Conservation (phyloP, 2,797 vertebrate species). For the Tangara arthus region DNA sequence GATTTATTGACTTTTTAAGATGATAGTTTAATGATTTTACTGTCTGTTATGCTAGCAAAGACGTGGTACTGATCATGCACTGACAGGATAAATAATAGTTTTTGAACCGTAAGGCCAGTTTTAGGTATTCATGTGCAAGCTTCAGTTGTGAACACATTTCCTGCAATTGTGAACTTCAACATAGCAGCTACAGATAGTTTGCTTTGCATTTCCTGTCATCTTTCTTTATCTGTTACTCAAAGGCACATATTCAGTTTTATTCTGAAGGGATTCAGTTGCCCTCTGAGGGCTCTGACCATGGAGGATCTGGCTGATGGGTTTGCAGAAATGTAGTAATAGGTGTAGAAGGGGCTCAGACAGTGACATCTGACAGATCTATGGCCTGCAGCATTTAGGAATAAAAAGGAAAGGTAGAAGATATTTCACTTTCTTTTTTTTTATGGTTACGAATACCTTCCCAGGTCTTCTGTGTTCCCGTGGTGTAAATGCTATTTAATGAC, state of each 20-base stretch:
- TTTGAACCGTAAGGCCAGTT: not conserved
- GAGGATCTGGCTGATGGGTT: not conserved
- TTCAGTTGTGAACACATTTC: not conserved
- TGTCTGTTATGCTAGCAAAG: not conserved
- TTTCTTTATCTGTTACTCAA: not conserved
- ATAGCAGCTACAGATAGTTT: not conserved
- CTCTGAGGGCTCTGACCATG: not conserved
- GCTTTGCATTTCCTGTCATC: not conserved
- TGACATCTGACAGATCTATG: not conserved
- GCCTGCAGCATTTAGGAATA: not conserved
- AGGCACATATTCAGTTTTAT: not conserved
- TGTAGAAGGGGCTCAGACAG: not conserved
- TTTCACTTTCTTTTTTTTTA: not conserved
- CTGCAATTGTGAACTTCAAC: not conserved
- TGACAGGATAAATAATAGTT: not conserved
- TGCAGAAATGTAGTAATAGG: not conserved
- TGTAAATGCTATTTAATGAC: not conserved
- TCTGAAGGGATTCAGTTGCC: not conserved
- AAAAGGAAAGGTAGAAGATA: not conserved
- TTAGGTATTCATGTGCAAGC: not conserved
- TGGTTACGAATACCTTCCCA: not conserved
- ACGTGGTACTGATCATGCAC: not conserved
- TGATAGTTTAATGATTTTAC: not conserved
- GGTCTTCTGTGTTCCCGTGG: not conserved
- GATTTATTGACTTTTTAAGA: not conserved